Base-by-base conservation (phyloP, 2,888 invertebrate species). In the Oeneis ivallda region DNA sequence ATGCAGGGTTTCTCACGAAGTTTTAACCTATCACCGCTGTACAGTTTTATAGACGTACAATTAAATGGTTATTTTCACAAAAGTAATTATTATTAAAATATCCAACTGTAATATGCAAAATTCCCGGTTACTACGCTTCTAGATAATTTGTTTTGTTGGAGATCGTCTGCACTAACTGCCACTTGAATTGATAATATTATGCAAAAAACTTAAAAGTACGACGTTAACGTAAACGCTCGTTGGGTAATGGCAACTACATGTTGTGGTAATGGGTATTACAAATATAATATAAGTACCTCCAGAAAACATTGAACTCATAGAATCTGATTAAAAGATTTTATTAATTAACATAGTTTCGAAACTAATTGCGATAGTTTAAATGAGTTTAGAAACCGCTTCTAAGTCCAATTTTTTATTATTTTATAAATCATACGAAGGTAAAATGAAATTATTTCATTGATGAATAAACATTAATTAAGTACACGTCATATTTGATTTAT, bases 171-270 rank as follows among this genome's bases (percentile, higher is more conserved):
- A 41, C 41, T 56, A 17, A 34, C 39, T 39, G 41, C 41, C 41
- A 56, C 57, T 57, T 41, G 56, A 58, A 43, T 58, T 58, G 32
- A n/a, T 52, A 52, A 52, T n/a, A 45, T n/a, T n/a, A 50, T 52
- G 26, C 26, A 52, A 52, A 32, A 50, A 52, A 37, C 37, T 37
- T 37, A 37, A 8, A 37, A 26, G 6, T 19, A 9, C n/a, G 50
- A 19, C 50, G 50, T 26, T 50, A 6, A 11, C 19, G 19, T 13
- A 26, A 13, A 9, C 26, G 13, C 26, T 50, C 6, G n/a, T n/a
- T n/a, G n/a, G n/a, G n/a, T n/a, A n/a, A n/a, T n/a, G n/a, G n/a
- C n/a, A n/a, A n/a, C n/a, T n/a, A n/a, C n/a, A n/a, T n/a, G n/a
- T n/a, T 10, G 13, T 1, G 11, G 11, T 50, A 19, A 19, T n/a